Conservation (phyloP, 1,140 invertebrate genomes). For the Aphelinus atriplicis region DNA sequence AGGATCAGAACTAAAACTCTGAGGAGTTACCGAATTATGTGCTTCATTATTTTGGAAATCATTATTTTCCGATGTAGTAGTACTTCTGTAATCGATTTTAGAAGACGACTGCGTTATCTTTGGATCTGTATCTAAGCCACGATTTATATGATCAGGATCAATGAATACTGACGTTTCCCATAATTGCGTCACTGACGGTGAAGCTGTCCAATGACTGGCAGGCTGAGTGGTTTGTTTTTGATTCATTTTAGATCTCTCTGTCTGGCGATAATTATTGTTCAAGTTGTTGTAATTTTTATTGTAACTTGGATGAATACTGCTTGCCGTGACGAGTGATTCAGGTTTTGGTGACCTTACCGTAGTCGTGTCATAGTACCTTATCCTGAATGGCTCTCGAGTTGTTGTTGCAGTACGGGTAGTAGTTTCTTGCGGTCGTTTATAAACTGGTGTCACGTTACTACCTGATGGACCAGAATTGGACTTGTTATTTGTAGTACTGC, state of each 20-base stretch:
- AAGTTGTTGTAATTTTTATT: constrained; percentile 43
- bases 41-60: constrained; percentile 41
- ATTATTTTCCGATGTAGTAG: constrained; percentile 40
- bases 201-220: constrained; percentile 67
- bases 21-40: constrained; percentile 45
- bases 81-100: constrained; percentile 43
- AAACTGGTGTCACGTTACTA: constrained; percentile 29
- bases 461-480: not conserved
- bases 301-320: constrained; percentile 52
- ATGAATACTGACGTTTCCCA: constrained; percentile 76
- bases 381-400: constrained; percentile 52
- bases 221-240: constrained; percentile 28
- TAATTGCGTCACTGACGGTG: constrained; percentile 65
- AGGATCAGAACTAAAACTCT: constrained; percentile 47
- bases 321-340: constrained; percentile 53
- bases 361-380: constrained; percentile 53
- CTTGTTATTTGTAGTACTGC: not conserved
- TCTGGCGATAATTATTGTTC: constrained; percentile 25
- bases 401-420: constrained; percentile 14
- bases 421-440: constrained; percentile 31
- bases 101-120: constrained; percentile 40
- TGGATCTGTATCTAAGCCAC: constrained; percentile 66
- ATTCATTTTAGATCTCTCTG: constrained; percentile 24
- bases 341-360: constrained; percentile 46
- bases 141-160: constrained; percentile 78